phyloP scores from a whole-genome alignment of 2,797 vertebrate species.

The Phylloscopus collybita region DNA sequence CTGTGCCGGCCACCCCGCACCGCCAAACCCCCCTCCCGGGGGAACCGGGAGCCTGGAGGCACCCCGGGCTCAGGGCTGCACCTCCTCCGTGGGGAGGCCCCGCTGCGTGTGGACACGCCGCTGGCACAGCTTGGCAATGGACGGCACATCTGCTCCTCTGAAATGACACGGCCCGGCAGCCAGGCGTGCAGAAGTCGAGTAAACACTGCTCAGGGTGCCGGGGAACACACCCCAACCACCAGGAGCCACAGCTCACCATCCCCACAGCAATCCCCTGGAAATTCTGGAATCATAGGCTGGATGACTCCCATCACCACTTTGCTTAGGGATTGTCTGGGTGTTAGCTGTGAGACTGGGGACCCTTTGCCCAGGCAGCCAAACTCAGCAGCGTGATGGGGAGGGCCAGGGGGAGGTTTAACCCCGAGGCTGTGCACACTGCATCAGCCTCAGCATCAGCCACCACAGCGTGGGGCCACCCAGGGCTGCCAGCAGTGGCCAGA shows the following conservation, averaged over 20 bases:
- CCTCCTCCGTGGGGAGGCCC: rapidly evolving
- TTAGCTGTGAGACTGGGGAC: background rate
- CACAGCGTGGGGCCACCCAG: rapidly evolving
- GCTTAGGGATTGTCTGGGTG: rapidly evolving
- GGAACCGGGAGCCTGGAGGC: background rate
- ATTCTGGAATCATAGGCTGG: background rate
- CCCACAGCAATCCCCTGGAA: background rate
- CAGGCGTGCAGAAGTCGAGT: rapidly evolving
- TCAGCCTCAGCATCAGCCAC: background rate
- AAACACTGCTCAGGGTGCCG: background rate
- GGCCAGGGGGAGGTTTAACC: background rate
- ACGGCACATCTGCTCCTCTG: background rate
- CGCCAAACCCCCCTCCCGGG: rapidly evolving
- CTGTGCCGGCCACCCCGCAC: background rate
- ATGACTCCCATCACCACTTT: rapidly evolving
- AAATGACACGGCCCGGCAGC: rapidly evolving
- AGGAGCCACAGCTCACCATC: background rate
- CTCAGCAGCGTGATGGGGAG: rapidly evolving
- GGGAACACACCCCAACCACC: background rate
- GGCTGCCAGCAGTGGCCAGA: background rate
- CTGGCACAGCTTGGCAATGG: background rate
- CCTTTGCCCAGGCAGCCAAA: background rate
- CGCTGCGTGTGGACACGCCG: background rate
- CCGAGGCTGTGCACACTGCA: rapidly evolving
- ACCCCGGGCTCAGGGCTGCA: rapidly evolving